Evolutionary conservation across 1,140 invertebrate genomes (phyloP).

Genomic region (Zaprionus ghesquierei): DNA sequence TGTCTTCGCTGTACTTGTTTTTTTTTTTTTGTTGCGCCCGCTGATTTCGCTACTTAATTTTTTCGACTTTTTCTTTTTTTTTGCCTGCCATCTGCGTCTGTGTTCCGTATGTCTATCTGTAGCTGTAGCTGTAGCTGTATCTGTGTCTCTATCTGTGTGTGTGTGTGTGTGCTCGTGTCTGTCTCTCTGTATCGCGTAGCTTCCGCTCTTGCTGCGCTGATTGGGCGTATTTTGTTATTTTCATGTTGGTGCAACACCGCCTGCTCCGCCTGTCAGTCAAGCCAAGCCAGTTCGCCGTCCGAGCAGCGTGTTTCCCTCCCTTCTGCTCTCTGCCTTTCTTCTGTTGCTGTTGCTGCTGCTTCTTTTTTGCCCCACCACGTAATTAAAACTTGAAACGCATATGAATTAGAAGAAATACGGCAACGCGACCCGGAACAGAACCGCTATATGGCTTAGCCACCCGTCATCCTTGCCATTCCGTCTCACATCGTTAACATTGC

Average conservation of each 20-base stretch:
- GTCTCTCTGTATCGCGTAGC: constrained; percentile 44
- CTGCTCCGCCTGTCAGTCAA: constrained; percentile 53
- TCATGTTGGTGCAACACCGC: constrained; percentile 56
- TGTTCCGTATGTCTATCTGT: constrained; percentile 32
- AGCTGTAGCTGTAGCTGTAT: constrained; percentile 37
- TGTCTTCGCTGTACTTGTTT: constrained; percentile 4
- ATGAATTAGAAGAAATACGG: constrained; percentile 78
- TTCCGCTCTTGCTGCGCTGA: constrained; percentile 67
- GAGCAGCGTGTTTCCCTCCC: constrained; percentile 23
- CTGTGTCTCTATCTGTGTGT: constrained; percentile 37
- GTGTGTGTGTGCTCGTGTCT: background rate
- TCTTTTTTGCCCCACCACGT: constrained; percentile 65
- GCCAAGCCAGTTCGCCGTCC: constrained; percentile 34
- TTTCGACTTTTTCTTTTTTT: constrained; percentile 59
- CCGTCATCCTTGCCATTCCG: constrained; percentile 29
- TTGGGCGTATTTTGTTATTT: constrained; percentile 81
- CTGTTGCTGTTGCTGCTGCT: constrained; percentile 46
- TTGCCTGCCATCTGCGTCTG: constrained; percentile 30
- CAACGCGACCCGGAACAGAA: constrained; percentile 57
- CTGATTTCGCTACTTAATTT: constrained; percentile 80
- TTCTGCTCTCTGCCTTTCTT: constrained; percentile 28
- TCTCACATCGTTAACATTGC: constrained; percentile 79
- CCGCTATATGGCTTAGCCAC: constrained; percentile 54
- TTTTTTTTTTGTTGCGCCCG: constrained; percentile 53
- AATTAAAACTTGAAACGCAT: constrained; percentile 81